phyloP scores from a whole-genome alignment of 1,140 invertebrate species.

The Maniola jurtina region DNA sequence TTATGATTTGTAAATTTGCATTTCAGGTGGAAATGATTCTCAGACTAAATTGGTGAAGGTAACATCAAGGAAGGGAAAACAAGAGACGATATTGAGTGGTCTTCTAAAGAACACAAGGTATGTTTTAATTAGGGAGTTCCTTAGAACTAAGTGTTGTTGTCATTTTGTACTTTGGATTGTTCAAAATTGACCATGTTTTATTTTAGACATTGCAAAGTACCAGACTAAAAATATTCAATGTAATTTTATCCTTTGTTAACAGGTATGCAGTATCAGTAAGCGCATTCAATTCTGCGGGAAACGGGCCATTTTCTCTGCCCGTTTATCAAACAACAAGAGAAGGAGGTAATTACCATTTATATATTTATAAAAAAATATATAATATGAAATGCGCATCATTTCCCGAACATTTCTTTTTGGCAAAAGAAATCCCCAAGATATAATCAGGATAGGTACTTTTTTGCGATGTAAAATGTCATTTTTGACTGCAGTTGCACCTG shows the following conservation, averaged over 20 bases:
- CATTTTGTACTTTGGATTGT: no score
- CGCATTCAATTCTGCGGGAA: slow-evolving; percentile 92
- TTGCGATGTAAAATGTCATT: no score
- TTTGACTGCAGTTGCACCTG: no score
- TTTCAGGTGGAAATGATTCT: slow-evolving; percentile 58
- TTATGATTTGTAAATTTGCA: background rate
- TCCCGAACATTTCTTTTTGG: no score
- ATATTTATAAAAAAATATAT: no score
- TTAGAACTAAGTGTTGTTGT: background rate
- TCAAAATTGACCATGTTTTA: no score
- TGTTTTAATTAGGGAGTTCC: background rate
- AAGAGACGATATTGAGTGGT: slow-evolving; percentile 59
- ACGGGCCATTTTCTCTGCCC: slow-evolving; percentile 89
- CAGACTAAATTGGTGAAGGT: slow-evolving; percentile 68
- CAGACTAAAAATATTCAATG: background rate
- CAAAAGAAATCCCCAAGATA: no score
- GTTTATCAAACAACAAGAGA: slow-evolving; percentile 90
- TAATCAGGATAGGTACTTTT: no score
- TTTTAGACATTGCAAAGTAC: no score
- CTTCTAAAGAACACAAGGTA: slow-evolving; percentile 67
- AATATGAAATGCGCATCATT: no score
- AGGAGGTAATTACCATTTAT: slow-evolving; percentile 78
- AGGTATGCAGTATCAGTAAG: slow-evolving; percentile 86
- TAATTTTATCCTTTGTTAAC: slow-evolving; percentile 26
- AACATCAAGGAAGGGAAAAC: slow-evolving; percentile 61